Evolutionary conservation across 2,888 invertebrate species (phyloP), one percentile per base, ranked within the genome.

Genomic region (Chydorus sphaericus): DNA sequence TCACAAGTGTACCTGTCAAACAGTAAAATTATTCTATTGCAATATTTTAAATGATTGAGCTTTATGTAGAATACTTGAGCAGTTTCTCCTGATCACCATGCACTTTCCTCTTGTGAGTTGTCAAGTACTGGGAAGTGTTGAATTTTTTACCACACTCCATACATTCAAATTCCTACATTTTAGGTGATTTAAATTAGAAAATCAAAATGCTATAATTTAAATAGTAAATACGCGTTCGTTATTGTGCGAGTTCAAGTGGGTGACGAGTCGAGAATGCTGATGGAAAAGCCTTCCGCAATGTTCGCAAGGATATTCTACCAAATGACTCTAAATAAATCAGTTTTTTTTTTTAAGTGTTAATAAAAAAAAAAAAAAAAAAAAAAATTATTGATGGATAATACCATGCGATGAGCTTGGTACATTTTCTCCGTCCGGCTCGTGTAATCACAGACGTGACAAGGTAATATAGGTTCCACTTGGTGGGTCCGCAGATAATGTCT

Each of bases 221-320:
- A n/a, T n/a, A n/a, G n/a, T n/a, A n/a, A n/a, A n/a, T n/a, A n/a
- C 29, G 36, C 58, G 56, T 11, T 54, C 44, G 36, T 62, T 62
- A 14, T 58, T 54, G 50, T 62, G 62, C 10, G 59, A 48, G 57
- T 62, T 63, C 60, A 59, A 59, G 60, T 60, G 63, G 20, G 33
- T 36, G 36, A 52, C 52, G 20, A 52, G 36, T 11, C 52, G 36
- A 18, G 52, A 52, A 23, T 52, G 52, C 52, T 52, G 52, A 16
- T 23, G 20, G 37, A 52, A 52, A 31, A 52, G 14, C 23, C 36
- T 52, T 6, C 52, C 52, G 37, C 52, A 52, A 23, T 36, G 31
- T 37, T 31, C 36, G 26, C 52, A 52, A n/a, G 52, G 52, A 26
- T 52, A 52, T 26, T 52, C 52, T 20, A 52, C 36, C 10, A 52